phyloP scores from a whole-genome alignment of 2,888 invertebrate genomes.

The Thecocarcelia acutangulata region DNA sequence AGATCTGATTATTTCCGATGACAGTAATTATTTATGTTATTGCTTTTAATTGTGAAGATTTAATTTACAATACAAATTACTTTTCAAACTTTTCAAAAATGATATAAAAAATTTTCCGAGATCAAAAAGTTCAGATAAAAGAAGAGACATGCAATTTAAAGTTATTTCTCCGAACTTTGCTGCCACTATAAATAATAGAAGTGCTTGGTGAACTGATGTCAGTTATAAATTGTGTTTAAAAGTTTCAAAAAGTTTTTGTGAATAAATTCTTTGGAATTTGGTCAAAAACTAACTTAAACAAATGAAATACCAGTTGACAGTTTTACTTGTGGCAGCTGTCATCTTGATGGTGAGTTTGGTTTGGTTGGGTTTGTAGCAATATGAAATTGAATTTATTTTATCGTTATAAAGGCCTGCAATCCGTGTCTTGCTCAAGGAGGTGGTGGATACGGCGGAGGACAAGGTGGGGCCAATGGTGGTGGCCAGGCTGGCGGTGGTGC shows the following conservation, averaged over 20 bases:
- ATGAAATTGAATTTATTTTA: neutral
- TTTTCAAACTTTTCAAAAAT: constrained; percentile 6
- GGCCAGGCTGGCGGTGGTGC: constrained; percentile 32
- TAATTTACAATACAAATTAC: constrained; percentile 19
- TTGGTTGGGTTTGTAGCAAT: neutral
- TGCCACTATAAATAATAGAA: constrained; percentile 60
- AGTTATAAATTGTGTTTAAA: constrained; percentile 47
- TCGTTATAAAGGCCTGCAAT: constrained; percentile 21
- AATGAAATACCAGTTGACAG: constrained; percentile 59
- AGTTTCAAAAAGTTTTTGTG: constrained; percentile 35
- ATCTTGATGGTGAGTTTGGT: constrained; percentile 48
- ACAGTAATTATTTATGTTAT: constrained; percentile 29
- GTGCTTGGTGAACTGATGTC: constrained; percentile 30
- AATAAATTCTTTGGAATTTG: constrained; percentile 5
- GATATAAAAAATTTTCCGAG: constrained; percentile 15
- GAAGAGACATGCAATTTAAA: constrained; percentile 54
- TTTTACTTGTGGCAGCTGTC: constrained; percentile 49
- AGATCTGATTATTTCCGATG: constrained; percentile 29
- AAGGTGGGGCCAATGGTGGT: constrained; percentile 24
- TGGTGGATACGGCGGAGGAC: constrained; percentile 19
- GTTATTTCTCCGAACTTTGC: constrained; percentile 13
- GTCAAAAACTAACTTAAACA: constrained; percentile 11
- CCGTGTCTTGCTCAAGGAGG: constrained; percentile 46
- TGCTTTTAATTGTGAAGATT: constrained; percentile 35
- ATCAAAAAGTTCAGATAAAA: constrained; percentile 41